Evolutionary conservation across 1,140 invertebrate species (phyloP).

Genomic region (roundworm (Caenorhabditis elegans)): DNA sequence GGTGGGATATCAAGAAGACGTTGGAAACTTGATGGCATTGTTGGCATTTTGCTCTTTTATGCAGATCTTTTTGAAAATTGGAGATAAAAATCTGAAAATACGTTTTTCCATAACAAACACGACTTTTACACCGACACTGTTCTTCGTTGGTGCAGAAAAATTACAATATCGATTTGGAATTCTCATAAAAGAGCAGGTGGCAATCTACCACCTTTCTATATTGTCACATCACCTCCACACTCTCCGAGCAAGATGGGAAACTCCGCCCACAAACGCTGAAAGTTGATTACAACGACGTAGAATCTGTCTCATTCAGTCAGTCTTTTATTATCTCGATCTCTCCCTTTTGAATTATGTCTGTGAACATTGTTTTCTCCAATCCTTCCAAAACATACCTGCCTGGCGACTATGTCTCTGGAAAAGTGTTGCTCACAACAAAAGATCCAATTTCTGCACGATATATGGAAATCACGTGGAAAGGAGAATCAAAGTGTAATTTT

Average conservation of each 20-base stretch:
- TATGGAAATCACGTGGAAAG: not conserved
- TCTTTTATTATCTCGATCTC: not conserved
- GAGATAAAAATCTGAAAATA: not conserved
- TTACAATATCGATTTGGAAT: too few species aligned
- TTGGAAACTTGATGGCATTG: conserved; percentile 38
- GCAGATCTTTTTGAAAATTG: conserved; percentile 24
- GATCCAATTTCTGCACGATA: not conserved
- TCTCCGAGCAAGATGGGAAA: too few species aligned
- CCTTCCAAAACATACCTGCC: not conserved
- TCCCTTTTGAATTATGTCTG: not conserved
- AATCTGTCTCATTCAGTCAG: not conserved
- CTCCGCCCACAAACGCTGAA: too few species aligned
- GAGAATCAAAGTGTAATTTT: not conserved
- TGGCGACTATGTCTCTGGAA: not conserved
- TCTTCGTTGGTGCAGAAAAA: too few species aligned
- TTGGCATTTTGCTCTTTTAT: too few species aligned
- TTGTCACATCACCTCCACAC: too few species aligned
- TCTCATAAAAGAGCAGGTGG: too few species aligned
- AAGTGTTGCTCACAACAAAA: not conserved
- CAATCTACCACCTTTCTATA: too few species aligned
- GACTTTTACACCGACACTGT: too few species aligned
- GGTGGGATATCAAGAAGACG: conserved; percentile 33
- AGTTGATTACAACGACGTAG: not conserved
- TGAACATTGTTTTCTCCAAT: not conserved
- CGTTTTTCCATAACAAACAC: too few species aligned